These are phyloP conservation scores for Microtus ochrogaster DNA, from an alignment of 2,113 vertebrate genomes.

Conservation along the genomic window DNA sequence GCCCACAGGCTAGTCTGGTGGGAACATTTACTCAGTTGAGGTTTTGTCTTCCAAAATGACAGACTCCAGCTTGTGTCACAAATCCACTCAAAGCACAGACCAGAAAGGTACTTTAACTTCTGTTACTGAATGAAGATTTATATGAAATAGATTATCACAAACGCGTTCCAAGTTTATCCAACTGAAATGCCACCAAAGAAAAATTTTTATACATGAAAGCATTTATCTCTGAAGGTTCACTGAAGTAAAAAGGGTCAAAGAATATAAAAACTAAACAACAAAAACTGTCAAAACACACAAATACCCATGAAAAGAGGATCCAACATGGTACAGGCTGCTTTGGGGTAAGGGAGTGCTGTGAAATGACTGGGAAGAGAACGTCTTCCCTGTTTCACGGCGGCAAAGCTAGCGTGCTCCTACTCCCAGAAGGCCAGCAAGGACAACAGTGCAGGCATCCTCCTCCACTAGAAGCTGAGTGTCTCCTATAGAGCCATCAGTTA, in stretches of 20 bases:
- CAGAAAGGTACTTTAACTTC: conserved; percentile 15
- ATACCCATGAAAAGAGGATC: background rate
- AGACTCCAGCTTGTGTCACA: background rate
- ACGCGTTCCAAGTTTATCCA: conserved; percentile 25
- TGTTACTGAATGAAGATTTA: background rate
- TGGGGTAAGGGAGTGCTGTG: background rate
- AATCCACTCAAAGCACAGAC: conserved; percentile 26
- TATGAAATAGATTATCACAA: background rate
- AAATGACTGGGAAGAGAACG: background rate
- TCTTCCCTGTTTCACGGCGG: conserved; percentile 1
- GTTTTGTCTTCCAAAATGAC: background rate
- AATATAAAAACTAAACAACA: background rate
- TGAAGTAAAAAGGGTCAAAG: background rate
- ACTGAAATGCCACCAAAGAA: conserved; percentile 22
- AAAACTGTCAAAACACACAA: background rate
- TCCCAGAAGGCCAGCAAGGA: background rate
- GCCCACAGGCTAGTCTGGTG: background rate
- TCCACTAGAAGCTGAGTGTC: background rate
- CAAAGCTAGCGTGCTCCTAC: background rate
- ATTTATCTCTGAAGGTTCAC: background rate
- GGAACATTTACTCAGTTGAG: background rate
- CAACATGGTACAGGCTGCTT: background rate
- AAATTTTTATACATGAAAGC: background rate
- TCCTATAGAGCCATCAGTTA: conserved; percentile 18
- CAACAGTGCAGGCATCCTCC: background rate